Evolutionary conservation across 2,888 invertebrate species (phyloP), one percentile per base, ranked within the genome.

Genomic region (Eristalis intricaria): DNA sequence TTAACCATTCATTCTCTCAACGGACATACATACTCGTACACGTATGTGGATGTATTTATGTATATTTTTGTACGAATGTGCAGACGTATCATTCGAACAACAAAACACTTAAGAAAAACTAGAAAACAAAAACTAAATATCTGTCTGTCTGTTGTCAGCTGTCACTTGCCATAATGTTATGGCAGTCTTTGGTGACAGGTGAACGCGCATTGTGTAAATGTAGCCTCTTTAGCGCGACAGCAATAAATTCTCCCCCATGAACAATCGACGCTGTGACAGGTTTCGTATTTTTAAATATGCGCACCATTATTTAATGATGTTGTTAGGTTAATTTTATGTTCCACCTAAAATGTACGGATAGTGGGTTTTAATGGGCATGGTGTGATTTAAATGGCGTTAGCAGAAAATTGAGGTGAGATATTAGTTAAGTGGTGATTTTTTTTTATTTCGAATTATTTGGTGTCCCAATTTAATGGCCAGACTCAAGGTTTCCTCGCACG

Each of bases 241-340:
- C 66, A 64, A 79, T 87, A 83, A 87, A 87, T 87, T 79, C 74
- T 87, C 70, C 58, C 56, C 78, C 79, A 70, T 79, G 70, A 87
- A 83, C 79, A 83, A 83, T 83, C 78, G 78, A 70, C 73, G 63
- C 58, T 68, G 66, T 87, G 79, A 87, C 83, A 87, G 83, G 78
- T 87, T 87, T 87, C 66, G 75, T 82, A 79, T 74, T 74, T 86
- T 86, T 77, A 83, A 86, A 86, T 83, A 83, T 82, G 75, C 83
- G 69, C 82, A 69, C 71, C 78, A 82, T 86, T 86, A 86, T 86
- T 86, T 86, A 83, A 86, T 83, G 86, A 86, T 86, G 83, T 82
- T 83, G 83, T 78, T 87, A 66, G 86, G 75, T 87, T 87, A 87
- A 87, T 83, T 87, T 87, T 82, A 83, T 87, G 86, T 87, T 83